These are phyloP conservation scores for Platerodrilus igneus DNA, from an alignment of 2,888 invertebrate genomes.

Conservation along the genomic window DNA sequence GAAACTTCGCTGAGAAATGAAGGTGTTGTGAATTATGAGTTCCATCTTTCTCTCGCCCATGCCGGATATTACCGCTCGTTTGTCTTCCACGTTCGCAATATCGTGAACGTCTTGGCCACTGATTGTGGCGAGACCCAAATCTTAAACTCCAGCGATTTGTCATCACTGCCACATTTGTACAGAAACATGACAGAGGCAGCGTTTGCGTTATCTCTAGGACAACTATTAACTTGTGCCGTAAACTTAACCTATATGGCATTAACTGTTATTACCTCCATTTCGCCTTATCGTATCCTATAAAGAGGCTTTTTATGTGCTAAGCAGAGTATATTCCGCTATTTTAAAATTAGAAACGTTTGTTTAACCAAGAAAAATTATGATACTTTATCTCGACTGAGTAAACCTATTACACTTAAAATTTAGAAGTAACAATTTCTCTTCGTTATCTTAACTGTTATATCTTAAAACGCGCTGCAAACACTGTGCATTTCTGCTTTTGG, in stretches of 20 bases:
- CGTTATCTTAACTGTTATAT: conserved; percentile 46
- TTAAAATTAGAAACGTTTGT: conserved; percentile 45
- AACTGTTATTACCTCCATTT: conserved; percentile 35
- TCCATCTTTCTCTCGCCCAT: conserved; percentile 42
- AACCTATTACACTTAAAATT: conserved; percentile 49
- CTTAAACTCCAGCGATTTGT: conserved; percentile 41
- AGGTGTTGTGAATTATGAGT: conserved; percentile 46
- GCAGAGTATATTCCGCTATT: conserved; percentile 40
- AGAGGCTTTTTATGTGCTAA: conserved; percentile 42
- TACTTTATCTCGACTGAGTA: conserved; percentile 43
- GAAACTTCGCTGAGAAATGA: conserved; percentile 40
- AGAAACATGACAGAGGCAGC: conserved; percentile 22
- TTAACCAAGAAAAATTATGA: conserved; percentile 44
- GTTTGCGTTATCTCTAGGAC: conserved; percentile 22
- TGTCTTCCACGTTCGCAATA: conserved; percentile 44
- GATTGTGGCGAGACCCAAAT: conserved; percentile 40
- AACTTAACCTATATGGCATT: conserved; percentile 29
- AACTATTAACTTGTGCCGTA: conserved; percentile 23
- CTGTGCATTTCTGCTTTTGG: conserved; percentile 37
- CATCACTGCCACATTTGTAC: conserved; percentile 30
- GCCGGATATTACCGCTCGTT: conserved; percentile 48
- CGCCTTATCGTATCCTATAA: conserved; percentile 38
- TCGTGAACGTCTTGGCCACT: conserved; percentile 33
- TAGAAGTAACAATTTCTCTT: conserved; percentile 48
- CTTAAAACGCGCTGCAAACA: conserved; percentile 44